Evolutionary conservation across 2,797 vertebrate genomes (phyloP), one percentile per base, ranked within the genome.

Genomic region (Gymnocypris eckloni): DNA sequence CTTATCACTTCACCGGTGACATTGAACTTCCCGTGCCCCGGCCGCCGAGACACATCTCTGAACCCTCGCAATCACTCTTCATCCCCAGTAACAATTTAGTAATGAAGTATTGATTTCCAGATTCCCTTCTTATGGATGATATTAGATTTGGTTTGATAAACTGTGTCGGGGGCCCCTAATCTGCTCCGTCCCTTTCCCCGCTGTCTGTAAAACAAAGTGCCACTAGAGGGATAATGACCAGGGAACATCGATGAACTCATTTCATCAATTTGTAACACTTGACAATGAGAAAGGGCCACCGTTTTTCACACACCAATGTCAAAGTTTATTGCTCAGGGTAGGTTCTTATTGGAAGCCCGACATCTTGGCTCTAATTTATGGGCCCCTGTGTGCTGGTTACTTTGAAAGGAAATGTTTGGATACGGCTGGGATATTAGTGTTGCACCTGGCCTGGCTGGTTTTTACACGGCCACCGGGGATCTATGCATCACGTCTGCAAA

Each of bases 41-140:
- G 95, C 96, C 86, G 81, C 94, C 91, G 96, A 97, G 97, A 96
- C 96, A 94, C 95, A 95, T 96, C 95, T 95, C 95, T 96, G 95
- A 95, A 94, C 95, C 95, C 95, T 93, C 78, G 94, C 96, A 95
- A 97, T 98, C 95, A 95, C 96, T 99, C 97, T 98, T 97, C 97
- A 97, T 97, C 96, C 95, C 96, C 95, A 94, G 97, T 97, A 97
- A 98, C 98, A 98, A 98, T 99, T 98, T 98, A 98, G 97, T 99
- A 98, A 99, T 98, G 98, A 99, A 99, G 97, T 99, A 99, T 99
- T 97, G 98, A 99, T 99, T 99, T 98, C 97, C 96, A 96, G 95
- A 98, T 98, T 98, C 96, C 94, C 96, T 96, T 96, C 97, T 97
- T 98, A 97, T 97, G 97, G 97, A 97, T 95, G 93, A 97, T 97